phyloP scores from a whole-genome alignment of 2,113 vertebrate genomes.

The Himantopus leucocephalus region DNA sequence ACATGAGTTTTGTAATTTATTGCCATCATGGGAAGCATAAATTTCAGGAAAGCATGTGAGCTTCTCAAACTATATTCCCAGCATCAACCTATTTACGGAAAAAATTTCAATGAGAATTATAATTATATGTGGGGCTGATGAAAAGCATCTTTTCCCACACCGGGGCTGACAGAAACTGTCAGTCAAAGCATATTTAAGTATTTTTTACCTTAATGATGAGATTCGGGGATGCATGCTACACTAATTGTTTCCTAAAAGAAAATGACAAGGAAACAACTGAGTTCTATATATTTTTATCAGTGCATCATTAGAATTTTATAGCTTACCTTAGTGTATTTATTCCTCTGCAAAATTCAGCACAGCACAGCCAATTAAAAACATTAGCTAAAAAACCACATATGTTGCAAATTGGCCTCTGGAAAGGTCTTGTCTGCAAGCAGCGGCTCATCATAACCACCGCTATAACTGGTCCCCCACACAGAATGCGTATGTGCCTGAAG shows the following conservation, averaged over 20 bases:
- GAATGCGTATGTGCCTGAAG: rapidly evolving
- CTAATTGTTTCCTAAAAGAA: slow-evolving; percentile 30
- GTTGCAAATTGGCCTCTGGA: not conserved
- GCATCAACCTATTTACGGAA: slow-evolving; percentile 35
- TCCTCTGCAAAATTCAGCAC: not conserved
- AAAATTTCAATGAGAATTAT: slow-evolving; percentile 40
- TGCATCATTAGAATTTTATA: not conserved
- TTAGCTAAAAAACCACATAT: not conserved
- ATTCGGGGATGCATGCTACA: not conserved
- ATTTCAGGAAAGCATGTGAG: slow-evolving; percentile 39
- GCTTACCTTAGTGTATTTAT: not conserved
- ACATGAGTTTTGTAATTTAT: slow-evolving; percentile 35
- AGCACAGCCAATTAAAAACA: not conserved
- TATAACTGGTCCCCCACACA: not conserved
- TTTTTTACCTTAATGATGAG: slow-evolving; percentile 50
- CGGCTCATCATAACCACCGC: not conserved
- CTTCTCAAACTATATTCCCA: slow-evolving; percentile 32
- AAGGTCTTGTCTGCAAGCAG: not conserved
- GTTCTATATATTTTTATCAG: not conserved
- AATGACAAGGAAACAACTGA: not conserved
- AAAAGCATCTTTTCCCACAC: slow-evolving; percentile 37
- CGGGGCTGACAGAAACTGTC: not conserved
- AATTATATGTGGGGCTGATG: not conserved
- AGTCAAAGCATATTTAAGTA: not conserved
- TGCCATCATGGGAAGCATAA: slow-evolving; percentile 45